Evolutionary conservation across 2,797 vertebrate species (phyloP).

Genomic region (Brotula barbata): DNA sequence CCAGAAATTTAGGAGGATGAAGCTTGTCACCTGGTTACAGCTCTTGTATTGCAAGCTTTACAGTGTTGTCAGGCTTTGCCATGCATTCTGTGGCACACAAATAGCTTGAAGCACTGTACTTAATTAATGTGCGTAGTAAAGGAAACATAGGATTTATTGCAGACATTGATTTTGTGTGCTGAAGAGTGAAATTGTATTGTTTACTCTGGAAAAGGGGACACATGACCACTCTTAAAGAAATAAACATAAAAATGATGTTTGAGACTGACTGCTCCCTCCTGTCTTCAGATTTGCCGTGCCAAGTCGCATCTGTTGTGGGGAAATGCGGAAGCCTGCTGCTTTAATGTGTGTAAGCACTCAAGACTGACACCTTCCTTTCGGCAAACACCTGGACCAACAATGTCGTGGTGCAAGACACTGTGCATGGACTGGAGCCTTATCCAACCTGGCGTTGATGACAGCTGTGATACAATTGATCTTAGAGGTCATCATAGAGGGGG

Average conservation of each 20-base stretch:
- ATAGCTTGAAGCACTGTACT: conserved; percentile 10
- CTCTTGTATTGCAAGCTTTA: conserved; percentile 7
- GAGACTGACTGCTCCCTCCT: conserved; percentile 78
- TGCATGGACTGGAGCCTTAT: conserved; percentile 75
- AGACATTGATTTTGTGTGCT: conserved; percentile 10
- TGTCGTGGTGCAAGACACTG: conserved; percentile 65
- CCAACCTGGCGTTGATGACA: conserved; percentile 65
- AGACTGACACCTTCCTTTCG: conserved; percentile 72
- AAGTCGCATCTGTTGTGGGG: conserved; percentile 70
- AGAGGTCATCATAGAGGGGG: conserved; percentile 52
- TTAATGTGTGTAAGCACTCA: conserved; percentile 73
- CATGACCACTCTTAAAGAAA: conserved; percentile 53
- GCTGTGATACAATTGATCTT: conserved; percentile 66
- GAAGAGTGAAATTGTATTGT: conserved; percentile 26
- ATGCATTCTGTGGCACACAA: conserved; percentile 8
- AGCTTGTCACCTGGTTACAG: conserved; percentile 13
- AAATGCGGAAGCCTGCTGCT: conserved; percentile 76
- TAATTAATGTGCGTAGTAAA: conserved; percentile 5
- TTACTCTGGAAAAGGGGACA: conserved; percentile 23
- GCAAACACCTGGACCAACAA: conserved; percentile 77
- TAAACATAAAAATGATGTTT: conserved; percentile 49
- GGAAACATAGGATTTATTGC: too few relatives aligned
- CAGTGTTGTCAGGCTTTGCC: background rate
- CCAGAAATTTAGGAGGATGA: conserved; percentile 7
- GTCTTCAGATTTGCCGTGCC: conserved; percentile 80